Base-by-base conservation (phyloP, 2,113 vertebrate species). In the Syrmaticus mikado region DNA sequence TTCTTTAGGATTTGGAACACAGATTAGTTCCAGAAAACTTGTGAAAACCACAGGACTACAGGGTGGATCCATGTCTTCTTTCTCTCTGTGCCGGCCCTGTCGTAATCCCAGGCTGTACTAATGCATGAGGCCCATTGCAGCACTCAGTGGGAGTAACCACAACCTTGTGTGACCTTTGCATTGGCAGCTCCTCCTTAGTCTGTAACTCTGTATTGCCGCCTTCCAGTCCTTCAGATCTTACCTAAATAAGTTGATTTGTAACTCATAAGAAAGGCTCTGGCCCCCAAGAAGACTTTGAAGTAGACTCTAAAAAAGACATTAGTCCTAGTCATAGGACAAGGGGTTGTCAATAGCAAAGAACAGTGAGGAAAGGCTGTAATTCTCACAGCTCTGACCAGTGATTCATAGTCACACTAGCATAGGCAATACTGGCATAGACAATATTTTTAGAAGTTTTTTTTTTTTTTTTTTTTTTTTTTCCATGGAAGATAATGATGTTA, bases 401-500 rank as follows among this genome's bases (percentile, higher is more conserved):
- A 95, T 88, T 94, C 95, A 93, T 19, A 86, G 95, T 96, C 92
- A 93, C 86, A 90, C 38, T 88, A 92, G 61, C 83, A 86, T 4
- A 45, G 92, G 89, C 90, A 95, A 89, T 84, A 90, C 86, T 75
- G 87, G 86, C 82, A 92, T 1, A 88, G 83, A 61, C 83, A 78
- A 43, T 95, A 96, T 93, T 96, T 96, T 96, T 89, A 89, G 82
- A 82, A 89, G 73, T 8, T 1, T 52, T 48, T 32, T 8, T 6
- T 4, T n/a, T 0, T 6, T 3, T 0, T 6, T n/a, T n/a, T n/a
- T n/a, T 48, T 55, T 79, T 80, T 77, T 50, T 74, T 22, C 87
- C 90, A 13, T 25, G 75, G 70, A 81, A 95, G 94, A 95, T 70
- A 93, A 93, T 89, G 88, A 94, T 65, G 87, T 80, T 94, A 87